These are phyloP conservation scores for Tyria jacobaeae DNA, from an alignment of 2,888 invertebrate genomes.

Conservation along the genomic window DNA sequence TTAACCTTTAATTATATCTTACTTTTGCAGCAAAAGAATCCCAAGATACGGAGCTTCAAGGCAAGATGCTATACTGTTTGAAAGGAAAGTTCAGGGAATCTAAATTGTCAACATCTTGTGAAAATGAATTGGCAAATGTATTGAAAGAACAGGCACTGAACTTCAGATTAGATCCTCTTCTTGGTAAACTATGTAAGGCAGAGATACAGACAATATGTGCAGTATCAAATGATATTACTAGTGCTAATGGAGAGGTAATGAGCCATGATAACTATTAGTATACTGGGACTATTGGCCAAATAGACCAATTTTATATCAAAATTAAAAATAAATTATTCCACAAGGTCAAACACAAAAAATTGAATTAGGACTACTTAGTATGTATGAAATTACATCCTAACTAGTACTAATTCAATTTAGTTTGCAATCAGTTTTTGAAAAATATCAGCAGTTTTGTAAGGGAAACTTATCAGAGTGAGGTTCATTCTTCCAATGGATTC, in stretches of 20 bases:
- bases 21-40: slow-evolving; percentile 77
- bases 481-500: too few species aligned
- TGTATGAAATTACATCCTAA: too few species aligned
- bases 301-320: too few species aligned
- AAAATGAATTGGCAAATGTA: slow-evolving; percentile 93
- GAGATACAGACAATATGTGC: slow-evolving; percentile 90
- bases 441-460: too few species aligned
- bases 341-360: too few species aligned
- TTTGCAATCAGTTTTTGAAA: too few species aligned
- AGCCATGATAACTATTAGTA: not conserved
- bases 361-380: too few species aligned
- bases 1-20: slow-evolving; percentile 17
- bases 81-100: slow-evolving; percentile 92
- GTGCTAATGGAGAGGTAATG: slow-evolving; percentile 79
- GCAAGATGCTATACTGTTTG: slow-evolving; percentile 93
- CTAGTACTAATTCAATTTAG: too few species aligned
- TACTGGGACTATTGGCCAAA: not conserved
- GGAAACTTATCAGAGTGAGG: too few species aligned
- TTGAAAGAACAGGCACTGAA: slow-evolving; percentile 96
- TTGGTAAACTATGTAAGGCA: slow-evolving; percentile 92
- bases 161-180: slow-evolving; percentile 95
- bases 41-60: slow-evolving; percentile 92
- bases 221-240: slow-evolving; percentile 76
- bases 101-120: slow-evolving; percentile 91
- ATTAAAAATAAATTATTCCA: too few species aligned